phyloP scores from a whole-genome alignment of 2,888 invertebrate species.

The Philaethria dido region DNA sequence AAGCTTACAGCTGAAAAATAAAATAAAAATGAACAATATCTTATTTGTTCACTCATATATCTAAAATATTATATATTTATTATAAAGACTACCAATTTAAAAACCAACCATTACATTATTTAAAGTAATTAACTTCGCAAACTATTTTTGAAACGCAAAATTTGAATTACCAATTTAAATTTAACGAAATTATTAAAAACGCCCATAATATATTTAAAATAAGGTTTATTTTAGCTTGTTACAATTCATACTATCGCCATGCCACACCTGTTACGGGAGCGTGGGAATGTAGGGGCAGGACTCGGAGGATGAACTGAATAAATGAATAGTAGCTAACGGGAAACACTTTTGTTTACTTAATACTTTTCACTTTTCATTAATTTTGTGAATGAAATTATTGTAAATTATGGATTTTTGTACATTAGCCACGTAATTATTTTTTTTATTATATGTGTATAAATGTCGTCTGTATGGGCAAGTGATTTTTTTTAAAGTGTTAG shows the following conservation, averaged over 20 bases:
- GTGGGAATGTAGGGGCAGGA: slow-evolving; percentile 50
- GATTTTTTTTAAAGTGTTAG: too few species aligned
- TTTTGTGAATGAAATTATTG: not conserved
- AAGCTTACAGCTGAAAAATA: too few species aligned
- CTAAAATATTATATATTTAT: too few species aligned
- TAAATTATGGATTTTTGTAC: not conserved
- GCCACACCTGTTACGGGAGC: slow-evolving; percentile 51
- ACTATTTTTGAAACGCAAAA: slow-evolving; percentile 15
- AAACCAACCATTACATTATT: not conserved
- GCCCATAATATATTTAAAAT: not conserved
- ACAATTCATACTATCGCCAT: slow-evolving; percentile 34
- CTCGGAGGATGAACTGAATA: slow-evolving; percentile 46
- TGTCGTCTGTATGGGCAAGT: too few species aligned
- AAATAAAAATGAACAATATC: too few species aligned
- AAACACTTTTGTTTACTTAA: slow-evolving; percentile 23
- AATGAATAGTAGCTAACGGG: slow-evolving; percentile 43
- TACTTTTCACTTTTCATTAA: slow-evolving; percentile 16
- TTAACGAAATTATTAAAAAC: not conserved
- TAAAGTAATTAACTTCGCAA: not conserved
- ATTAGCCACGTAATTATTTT: too few species aligned
- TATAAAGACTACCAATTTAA: too few species aligned
- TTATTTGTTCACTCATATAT: too few species aligned
- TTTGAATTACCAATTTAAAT: slow-evolving; percentile 8
- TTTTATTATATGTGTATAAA: too few species aligned
- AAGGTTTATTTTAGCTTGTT: slow-evolving; percentile 35